These are phyloP conservation scores for Pogonocichla stellata DNA, from an alignment of 2,113 vertebrate genomes.

Conservation along the genomic window DNA sequence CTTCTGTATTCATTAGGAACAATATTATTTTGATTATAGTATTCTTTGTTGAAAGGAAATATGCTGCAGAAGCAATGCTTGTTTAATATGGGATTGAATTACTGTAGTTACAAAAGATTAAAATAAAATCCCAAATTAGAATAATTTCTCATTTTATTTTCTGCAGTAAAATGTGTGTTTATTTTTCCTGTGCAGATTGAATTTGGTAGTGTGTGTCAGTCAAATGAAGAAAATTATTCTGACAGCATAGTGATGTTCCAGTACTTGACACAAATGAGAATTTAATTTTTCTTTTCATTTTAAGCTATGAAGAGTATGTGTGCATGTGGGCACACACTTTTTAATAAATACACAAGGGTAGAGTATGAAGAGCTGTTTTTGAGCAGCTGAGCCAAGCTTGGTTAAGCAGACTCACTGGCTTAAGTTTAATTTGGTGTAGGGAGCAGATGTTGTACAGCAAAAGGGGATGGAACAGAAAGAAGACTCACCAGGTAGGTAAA, in stretches of 20 bases:
- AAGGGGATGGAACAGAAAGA: not conserved
- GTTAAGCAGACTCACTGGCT: not conserved
- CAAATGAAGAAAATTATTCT: not conserved
- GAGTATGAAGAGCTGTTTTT: not conserved
- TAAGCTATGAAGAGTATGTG: not conserved
- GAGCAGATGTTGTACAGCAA: not conserved
- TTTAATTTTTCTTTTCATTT: not conserved
- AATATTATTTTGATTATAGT: not conserved
- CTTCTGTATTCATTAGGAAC: not conserved
- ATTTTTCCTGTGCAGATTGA: not conserved
- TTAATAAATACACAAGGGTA: not conserved
- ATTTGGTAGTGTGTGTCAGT: not conserved
- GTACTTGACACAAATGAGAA: not conserved
- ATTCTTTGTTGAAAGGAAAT: not conserved
- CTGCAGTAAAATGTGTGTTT: not conserved
- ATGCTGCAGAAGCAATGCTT: not conserved
- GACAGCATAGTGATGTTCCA: not conserved
- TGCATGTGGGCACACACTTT: not conserved
- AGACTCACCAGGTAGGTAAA: not conserved
- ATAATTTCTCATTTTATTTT: not conserved
- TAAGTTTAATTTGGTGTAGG: not conserved
- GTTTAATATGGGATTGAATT: not conserved
- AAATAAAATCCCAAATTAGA: not conserved
- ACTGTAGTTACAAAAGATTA: not conserved
- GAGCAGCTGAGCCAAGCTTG: conserved; percentile 1